Base-by-base conservation (phyloP, 2,797 vertebrate species). In the Pangasius larnaudii region DNA sequence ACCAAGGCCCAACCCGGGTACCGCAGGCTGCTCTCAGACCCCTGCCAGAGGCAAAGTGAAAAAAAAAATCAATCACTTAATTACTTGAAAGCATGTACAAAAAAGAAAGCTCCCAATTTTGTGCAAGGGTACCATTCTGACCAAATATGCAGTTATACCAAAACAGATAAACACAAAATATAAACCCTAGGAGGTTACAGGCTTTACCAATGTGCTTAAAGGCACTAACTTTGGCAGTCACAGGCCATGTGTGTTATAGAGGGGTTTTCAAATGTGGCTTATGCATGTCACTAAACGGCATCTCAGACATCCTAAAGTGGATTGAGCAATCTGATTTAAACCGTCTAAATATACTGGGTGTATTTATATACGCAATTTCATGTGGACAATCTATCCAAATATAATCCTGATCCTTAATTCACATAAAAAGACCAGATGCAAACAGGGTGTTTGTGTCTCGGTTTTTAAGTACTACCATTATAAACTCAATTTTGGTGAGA, bases 1-100 rank as follows among this genome's bases (percentile, higher is more conserved):
- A 84, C 86, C 69, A 96, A 87, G 27, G 93, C 93, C 97, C 97
- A 97, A 14, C 91, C 78, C 0, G 97, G 97, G 91, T 97, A 97
- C 42, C 91, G 89, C 0, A 95, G 93, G 46, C 89, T 92, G 85
- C 89, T 91, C 92, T 97, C 96, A 39, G 93, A 94, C 2, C 94
- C 97, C 97, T 98, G 84, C 85, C 19, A 46, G 36, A 88, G 5
- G 91, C 9, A 61, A 80, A 33, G 63, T 89, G 5, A 81, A 27
- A 89, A 42, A 39, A 39, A 39, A 5, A 88, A 1, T 33, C 8
- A 46, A 85, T 71, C 39, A 46, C 58, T 61, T 13, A 59, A 58
- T 58, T 24, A 77, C 27, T 18, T 33, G 3, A 56, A 53, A 78
- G 18, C 4, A 33, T 79, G n/a, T 19, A 56, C 18, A 53, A n/a